Evolutionary conservation across 2,113 vertebrate species (phyloP).

Genomic region (Triplophysa dalaica): DNA sequence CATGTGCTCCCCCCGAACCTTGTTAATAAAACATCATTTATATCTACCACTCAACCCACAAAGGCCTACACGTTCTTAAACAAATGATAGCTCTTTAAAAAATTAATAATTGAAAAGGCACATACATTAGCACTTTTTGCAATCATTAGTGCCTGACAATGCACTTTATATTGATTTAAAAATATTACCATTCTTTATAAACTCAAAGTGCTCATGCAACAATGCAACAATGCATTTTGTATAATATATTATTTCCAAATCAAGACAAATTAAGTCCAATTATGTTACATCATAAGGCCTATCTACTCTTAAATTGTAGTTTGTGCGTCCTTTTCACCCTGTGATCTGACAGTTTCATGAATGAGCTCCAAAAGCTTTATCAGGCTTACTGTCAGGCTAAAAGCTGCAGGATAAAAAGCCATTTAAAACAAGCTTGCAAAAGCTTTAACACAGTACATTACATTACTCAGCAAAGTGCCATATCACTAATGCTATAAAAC

Average conservation of each 20-base stretch:
- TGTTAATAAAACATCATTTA: neutral
- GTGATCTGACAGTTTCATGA: slow-evolving; percentile 54
- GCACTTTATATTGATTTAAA: neutral
- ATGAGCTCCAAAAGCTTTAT: slow-evolving; percentile 46
- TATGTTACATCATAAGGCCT: neutral
- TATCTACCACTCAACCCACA: neutral
- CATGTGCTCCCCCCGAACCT: no score
- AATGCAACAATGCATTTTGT: neutral
- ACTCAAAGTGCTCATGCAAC: no score
- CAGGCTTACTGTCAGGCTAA: slow-evolving; percentile 48
- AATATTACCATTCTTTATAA: neutral
- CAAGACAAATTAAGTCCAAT: neutral
- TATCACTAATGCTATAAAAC: slow-evolving; percentile 36
- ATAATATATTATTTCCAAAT: neutral
- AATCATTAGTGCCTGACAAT: neutral
- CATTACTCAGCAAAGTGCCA: slow-evolving; percentile 68
- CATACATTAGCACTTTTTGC: neutral
- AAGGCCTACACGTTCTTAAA: neutral
- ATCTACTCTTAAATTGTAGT: neutral
- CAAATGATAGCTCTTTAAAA: neutral
- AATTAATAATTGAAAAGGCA: neutral
- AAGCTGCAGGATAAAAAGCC: slow-evolving; percentile 58
- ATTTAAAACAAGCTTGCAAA: slow-evolving; percentile 60
- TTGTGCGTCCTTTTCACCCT: neutral
- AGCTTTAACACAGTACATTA: slow-evolving; percentile 58